phyloP scores from a whole-genome alignment of 2,113 vertebrate genomes.

The Acrocephalus kingi region DNA sequence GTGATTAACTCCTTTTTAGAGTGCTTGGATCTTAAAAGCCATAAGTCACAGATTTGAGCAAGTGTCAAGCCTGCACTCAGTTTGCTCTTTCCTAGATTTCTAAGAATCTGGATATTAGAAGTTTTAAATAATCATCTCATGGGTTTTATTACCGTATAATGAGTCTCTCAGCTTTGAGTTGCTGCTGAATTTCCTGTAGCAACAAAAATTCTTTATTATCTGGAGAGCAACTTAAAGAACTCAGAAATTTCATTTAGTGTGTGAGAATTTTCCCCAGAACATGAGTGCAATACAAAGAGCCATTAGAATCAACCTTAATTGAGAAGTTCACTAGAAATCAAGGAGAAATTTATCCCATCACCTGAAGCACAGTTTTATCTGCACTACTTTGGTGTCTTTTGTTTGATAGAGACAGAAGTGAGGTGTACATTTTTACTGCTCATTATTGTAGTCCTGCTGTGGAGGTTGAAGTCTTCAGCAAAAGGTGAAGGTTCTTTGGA shows the following conservation, averaged over 20 bases:
- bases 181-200: not conserved
- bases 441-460: not conserved
- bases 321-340: not conserved
- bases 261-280: not conserved
- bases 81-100: constrained; percentile 18
- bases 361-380: not conserved
- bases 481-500: not conserved
- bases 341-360: not conserved
- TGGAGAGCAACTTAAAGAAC: not conserved
- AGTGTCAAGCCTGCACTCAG: not conserved
- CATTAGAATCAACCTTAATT: not conserved
- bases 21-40: not conserved
- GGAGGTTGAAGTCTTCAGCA: not conserved
- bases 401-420: not conserved
- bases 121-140: not conserved
- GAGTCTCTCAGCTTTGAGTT: not conserved
- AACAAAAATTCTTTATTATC: not conserved
- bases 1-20: not conserved
- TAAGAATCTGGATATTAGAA: not conserved
- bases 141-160: not conserved
- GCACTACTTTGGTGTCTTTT: not conserved
- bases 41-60: not conserved
- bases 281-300: not conserved
- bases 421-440: not conserved
- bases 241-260: not conserved